A percentile compares a stretch with the other conserved stretches of the same genome.
Conservation (phyloP, 2,888 invertebrate species). For the Drosophila anceps region DNA sequence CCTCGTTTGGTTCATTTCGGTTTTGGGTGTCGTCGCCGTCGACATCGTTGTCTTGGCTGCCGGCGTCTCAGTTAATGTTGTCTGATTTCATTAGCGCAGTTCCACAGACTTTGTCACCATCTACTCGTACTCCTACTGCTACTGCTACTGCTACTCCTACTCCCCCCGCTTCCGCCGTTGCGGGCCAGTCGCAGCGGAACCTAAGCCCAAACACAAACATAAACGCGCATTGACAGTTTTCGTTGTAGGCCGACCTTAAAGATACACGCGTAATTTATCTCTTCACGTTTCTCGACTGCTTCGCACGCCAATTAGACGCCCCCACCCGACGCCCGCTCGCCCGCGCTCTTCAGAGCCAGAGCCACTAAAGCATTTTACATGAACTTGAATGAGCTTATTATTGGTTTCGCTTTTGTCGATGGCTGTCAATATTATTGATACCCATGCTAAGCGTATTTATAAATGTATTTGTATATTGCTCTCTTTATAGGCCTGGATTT, state of each 20-base stretch:
- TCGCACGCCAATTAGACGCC: constrained; percentile 71
- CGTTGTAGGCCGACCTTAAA: constrained; percentile 53
- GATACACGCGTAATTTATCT: constrained; percentile 72
- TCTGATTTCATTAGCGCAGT: constrained; percentile 76
- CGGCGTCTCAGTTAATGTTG: constrained; percentile 76
- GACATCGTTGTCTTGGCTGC: constrained; percentile 43
- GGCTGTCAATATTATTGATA: constrained; percentile 72
- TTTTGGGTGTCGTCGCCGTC: constrained; percentile 24
- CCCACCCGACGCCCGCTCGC: background rate
- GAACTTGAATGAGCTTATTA: constrained; percentile 80
- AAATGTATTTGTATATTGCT: constrained; percentile 44
- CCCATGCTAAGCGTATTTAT: constrained; percentile 66
- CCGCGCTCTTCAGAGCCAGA: background rate
- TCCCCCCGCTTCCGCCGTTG: background rate
- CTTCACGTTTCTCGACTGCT: constrained; percentile 55
- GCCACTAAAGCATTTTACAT: constrained; percentile 66
- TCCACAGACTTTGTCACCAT: constrained; percentile 26
- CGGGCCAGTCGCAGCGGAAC: background rate
- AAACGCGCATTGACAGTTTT: constrained; percentile 69
- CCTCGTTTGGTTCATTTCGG: constrained; percentile 9
- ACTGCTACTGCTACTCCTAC: background rate
- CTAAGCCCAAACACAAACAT: constrained; percentile 17
- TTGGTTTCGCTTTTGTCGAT: constrained; percentile 57
- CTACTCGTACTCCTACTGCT: background rate
- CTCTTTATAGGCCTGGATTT: constrained; percentile 60